Evolutionary conservation across 2,888 invertebrate species (phyloP).

Genomic region (Caenorhabditis macrosperma): DNA sequence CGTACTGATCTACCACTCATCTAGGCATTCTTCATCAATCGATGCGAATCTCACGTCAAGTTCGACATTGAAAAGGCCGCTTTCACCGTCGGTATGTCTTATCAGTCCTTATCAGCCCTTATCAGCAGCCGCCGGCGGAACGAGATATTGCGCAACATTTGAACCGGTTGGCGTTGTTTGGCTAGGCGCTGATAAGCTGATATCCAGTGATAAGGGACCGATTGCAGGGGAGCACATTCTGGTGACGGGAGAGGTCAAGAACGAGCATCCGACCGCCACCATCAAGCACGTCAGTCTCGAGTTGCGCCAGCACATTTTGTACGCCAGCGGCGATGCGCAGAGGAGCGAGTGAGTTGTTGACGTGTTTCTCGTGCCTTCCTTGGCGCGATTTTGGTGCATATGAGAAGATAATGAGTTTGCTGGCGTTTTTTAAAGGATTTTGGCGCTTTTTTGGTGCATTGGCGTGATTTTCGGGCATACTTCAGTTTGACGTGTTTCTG

Average conservation of each 20-base stretch:
- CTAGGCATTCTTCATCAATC: conserved; percentile 61
- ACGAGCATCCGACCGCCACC: conserved; percentile 42
- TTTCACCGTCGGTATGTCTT: conserved; percentile 60
- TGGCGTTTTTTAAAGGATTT: too few relatives aligned
- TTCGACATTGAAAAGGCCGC: conserved; percentile 64
- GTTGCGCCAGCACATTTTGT: conserved; percentile 59
- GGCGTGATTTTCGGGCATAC: too few relatives aligned
- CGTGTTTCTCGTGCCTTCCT: too few relatives aligned
- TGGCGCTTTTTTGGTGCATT: too few relatives aligned
- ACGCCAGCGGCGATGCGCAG: conserved; percentile 59
- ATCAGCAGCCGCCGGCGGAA: not conserved
- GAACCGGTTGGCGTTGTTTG: too few relatives aligned
- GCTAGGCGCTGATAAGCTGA: not conserved
- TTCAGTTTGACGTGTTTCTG: too few relatives aligned
- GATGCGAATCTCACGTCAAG: conserved; percentile 59
- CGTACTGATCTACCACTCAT: not conserved
- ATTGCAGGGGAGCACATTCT: conserved; percentile 64
- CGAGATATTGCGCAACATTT: not conserved
- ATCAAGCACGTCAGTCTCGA: conserved; percentile 63
- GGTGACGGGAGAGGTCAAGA: conserved; percentile 60
- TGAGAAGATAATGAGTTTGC: too few relatives aligned
- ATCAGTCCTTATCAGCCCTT: not conserved
- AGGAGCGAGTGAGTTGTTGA: conserved; percentile 63
- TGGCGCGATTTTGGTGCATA: too few relatives aligned
- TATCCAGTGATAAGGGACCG: not conserved